Evolutionary conservation across 2,888 invertebrate genomes (phyloP).

Genomic region (Noctua janthe): DNA sequence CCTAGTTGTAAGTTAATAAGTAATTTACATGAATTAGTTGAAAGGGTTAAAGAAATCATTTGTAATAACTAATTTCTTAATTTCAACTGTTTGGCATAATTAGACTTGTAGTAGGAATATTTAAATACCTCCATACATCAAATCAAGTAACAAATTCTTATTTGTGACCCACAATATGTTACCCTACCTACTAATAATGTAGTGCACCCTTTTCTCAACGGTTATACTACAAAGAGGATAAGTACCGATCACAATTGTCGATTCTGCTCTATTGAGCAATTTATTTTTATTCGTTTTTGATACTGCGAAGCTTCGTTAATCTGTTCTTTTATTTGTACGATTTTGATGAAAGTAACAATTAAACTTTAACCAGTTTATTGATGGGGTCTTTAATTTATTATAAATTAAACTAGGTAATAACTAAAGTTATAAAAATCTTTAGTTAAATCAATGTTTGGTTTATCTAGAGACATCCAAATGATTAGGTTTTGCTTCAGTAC

Average conservation of each 20-base stretch:
- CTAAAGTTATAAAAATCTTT: not conserved
- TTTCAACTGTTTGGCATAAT: not conserved
- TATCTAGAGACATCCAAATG: not conserved
- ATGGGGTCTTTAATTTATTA: not conserved
- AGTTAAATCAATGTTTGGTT: not conserved
- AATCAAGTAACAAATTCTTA: slow-evolving; percentile 3
- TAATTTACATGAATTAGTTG: slow-evolving; percentile 16
- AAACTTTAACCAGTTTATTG: slow-evolving; percentile 16
- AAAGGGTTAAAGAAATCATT: slow-evolving; percentile 19
- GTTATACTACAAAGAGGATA: slow-evolving; percentile 54
- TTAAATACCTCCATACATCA: not conserved
- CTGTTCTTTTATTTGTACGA: slow-evolving; percentile 17
- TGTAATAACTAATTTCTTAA: too few species aligned
- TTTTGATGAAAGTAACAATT: slow-evolving; percentile 39
- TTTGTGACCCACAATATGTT: slow-evolving; percentile 18
- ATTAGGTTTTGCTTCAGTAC: slow-evolving; percentile 12
- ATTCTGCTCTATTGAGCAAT: slow-evolving; percentile 58
- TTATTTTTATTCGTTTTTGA: slow-evolving; percentile 51
- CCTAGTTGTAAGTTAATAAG: slow-evolving; percentile 10
- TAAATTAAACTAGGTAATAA: not conserved
- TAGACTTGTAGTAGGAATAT: not conserved
- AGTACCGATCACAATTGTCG: slow-evolving; percentile 64
- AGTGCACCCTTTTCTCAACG: slow-evolving; percentile 52
- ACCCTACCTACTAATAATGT: slow-evolving; percentile 40
- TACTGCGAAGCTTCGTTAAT: slow-evolving; percentile 36